Conservation (phyloP, 23 tunicate genomes). For the Oikopleura dioica region DNA sequence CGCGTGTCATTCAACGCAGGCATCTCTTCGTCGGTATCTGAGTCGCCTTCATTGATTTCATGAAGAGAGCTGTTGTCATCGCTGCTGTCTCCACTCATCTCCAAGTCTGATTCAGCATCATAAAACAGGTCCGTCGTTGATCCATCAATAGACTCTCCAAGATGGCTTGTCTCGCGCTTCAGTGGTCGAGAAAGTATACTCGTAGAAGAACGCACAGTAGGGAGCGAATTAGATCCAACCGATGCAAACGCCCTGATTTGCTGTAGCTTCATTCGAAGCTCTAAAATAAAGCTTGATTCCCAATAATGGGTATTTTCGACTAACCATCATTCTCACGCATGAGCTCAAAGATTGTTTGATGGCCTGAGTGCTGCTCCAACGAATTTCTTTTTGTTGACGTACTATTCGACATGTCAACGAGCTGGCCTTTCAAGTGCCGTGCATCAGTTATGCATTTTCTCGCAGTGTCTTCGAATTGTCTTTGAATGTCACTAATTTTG, state of each 20-base stretch:
- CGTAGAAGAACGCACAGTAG: not conserved
- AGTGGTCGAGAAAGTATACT: slow-evolving; percentile 1
- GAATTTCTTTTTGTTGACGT: not conserved
- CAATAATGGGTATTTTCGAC: too few relatives aligned
- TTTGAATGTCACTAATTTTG: not conserved
- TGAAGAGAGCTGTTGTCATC: slow-evolving; percentile 30
- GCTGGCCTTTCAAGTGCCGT: not conserved
- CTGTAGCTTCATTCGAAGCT: not conserved
- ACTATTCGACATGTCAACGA: not conserved
- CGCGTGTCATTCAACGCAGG: not conserved
- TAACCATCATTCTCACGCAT: too few relatives aligned
- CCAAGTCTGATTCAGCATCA: slow-evolving; percentile 82
- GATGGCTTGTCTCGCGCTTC: not conserved
- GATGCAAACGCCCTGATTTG: not conserved
- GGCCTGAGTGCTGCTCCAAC: not conserved
- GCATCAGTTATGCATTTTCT: not conserved
- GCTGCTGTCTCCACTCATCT: slow-evolving; percentile 39
- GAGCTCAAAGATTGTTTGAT: too few relatives aligned
- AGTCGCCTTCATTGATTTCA: not conserved
- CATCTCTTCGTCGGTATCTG: not conserved
- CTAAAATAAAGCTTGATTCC: not conserved
- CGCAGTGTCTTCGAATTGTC: not conserved
- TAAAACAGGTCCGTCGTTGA: slow-evolving; percentile 76
- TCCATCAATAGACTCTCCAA: slow-evolving; percentile 30
- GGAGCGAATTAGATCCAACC: not conserved